Percentiles rank a stretch among this genome's conserved stretches.
These are phyloP conservation scores for Notocelia uddmanniana DNA, from an alignment of 2,888 invertebrate species.

Conservation along the genomic window DNA sequence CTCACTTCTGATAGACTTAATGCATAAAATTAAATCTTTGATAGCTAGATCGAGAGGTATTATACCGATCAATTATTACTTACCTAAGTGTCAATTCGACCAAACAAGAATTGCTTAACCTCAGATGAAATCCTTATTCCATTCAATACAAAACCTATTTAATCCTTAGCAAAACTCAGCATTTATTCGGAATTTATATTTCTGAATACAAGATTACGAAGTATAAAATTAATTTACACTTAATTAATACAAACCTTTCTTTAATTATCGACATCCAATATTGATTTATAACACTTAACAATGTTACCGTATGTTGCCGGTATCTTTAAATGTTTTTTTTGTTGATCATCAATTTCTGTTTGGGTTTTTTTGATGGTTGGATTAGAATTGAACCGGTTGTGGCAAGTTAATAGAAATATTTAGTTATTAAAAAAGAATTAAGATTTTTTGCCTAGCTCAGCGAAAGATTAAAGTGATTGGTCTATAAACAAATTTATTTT, in stretches of 20 bases:
- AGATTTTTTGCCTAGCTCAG: slow-evolving; percentile 13
- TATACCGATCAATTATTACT: too few species aligned
- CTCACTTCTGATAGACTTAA: too few species aligned
- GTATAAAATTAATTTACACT: neutral
- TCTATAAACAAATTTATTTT: neutral
- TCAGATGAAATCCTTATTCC: too few species aligned
- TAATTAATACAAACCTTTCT: slow-evolving; percentile 1
- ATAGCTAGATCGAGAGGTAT: too few species aligned
- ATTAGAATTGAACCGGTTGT: slow-evolving; percentile 33
- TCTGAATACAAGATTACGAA: neutral
- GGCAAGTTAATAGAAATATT: slow-evolving; percentile 32
- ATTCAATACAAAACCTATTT: too few species aligned
- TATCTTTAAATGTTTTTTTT: slow-evolving; percentile 33
- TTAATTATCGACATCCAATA: slow-evolving; percentile 14
- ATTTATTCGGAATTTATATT: neutral
- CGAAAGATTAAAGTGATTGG: slow-evolving; percentile 18
- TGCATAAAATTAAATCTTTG: too few species aligned
- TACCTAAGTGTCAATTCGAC: too few species aligned
- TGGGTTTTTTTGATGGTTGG: slow-evolving; percentile 25
- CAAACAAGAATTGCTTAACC: too few species aligned
- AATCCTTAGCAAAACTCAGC: neutral
- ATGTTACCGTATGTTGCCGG: slow-evolving; percentile 2
- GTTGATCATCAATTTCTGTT: slow-evolving; percentile 30
- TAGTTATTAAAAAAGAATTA: slow-evolving; percentile 37
- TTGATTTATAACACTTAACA: slow-evolving; percentile 31